Conservation (phyloP, 2,797 vertebrate species). For the Orientallactaga sibirica region DNA sequence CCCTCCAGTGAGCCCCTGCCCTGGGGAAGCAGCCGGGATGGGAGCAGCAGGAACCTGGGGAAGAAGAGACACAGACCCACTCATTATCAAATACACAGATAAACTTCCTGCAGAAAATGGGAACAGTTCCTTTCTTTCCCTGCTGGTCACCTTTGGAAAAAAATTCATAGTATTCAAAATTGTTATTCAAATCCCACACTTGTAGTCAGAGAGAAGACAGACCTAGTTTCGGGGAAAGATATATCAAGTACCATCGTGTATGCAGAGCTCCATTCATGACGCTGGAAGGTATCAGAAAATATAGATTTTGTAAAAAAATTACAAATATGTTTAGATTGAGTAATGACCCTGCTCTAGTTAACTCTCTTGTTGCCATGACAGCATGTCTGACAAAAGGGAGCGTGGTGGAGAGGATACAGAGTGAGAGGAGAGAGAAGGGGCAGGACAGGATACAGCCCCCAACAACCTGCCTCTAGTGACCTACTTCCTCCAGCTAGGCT, state of each 20-base stretch:
- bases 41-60: fast-evolving
- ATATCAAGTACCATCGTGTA: background rate
- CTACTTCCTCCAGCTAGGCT: background rate
- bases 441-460: background rate
- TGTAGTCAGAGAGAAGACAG: background rate
- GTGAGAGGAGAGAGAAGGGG: background rate
- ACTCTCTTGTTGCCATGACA: background rate
- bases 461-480: background rate
- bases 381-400: background rate
- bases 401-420: no score
- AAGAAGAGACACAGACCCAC: no score
- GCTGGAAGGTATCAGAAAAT: background rate
- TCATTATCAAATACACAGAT: background rate
- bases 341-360: background rate
- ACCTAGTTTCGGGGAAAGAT: background rate
- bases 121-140: background rate
- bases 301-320: background rate
- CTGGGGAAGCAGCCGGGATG: background rate
- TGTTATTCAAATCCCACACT: background rate
- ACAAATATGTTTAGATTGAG: no score
- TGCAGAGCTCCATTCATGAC: background rate
- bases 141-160: background rate
- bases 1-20: background rate
- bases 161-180: background rate
- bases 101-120: background rate